phyloP scores from a whole-genome alignment of 2,888 invertebrate species.

The Octonoba sinensis region DNA sequence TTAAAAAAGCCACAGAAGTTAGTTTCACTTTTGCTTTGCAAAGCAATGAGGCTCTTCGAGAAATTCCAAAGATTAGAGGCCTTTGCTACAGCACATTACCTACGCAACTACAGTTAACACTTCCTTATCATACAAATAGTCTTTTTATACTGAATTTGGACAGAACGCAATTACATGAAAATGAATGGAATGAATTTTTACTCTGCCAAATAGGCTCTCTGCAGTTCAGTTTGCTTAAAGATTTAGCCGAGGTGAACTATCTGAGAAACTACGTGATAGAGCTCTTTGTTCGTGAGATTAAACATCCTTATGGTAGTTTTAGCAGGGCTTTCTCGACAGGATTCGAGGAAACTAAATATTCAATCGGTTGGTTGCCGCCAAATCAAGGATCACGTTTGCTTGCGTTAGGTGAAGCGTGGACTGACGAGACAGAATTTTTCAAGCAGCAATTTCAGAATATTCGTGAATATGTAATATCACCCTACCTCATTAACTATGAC shows the following conservation, averaged over 20 bases:
- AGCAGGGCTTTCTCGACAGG: not conserved
- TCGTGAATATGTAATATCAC: not conserved
- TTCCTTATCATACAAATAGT: constrained; percentile 8
- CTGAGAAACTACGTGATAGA: not conserved
- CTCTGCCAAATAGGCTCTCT: not conserved
- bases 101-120: not conserved
- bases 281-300: not conserved
- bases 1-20: not conserved
- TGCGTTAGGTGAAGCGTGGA: not conserved
- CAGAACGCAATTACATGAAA: constrained; percentile 9
- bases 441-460: not conserved
- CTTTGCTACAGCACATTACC: constrained; percentile 11
- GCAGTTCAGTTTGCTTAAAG: constrained; percentile 1
- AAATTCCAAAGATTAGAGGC: constrained; percentile 5
- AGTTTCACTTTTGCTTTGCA: not conserved
- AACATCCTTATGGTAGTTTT: not conserved
- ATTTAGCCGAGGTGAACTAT: not conserved
- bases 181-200: constrained; percentile 8
- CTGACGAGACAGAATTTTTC: not conserved
- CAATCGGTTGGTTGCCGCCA: not conserved
- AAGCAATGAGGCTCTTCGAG: no score
- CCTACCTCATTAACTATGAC: not conserved
- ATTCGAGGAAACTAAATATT: not conserved
- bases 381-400: not conserved
- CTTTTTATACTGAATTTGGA: constrained; percentile 12